Evolutionary conservation across 2,888 invertebrate species (phyloP).

Genomic region (Philaethria dido): DNA sequence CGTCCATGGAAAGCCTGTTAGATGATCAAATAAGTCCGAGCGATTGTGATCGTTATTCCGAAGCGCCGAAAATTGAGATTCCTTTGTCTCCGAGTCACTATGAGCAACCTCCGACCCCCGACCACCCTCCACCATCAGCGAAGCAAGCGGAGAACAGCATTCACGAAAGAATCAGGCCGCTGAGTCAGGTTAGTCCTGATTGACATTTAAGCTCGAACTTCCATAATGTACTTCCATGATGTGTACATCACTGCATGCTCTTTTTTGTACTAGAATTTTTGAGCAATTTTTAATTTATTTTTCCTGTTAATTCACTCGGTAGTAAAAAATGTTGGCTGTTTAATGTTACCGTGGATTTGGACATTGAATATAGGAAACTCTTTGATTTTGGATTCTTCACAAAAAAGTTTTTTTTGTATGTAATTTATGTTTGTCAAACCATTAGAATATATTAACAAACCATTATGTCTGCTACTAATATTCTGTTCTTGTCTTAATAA

Average conservation of each 20-base stretch:
- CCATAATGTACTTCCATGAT: not conserved
- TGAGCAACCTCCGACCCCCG: conserved; percentile 95
- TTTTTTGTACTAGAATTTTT: conserved; percentile 9
- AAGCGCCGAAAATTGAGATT: conserved; percentile 73
- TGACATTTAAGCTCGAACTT: conserved; percentile 31
- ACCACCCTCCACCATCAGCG: conserved; percentile 96
- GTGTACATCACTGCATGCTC: conserved; percentile 17
- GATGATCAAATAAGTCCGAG: conserved; percentile 83
- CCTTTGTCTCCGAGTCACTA: conserved; percentile 96
- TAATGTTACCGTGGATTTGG: not conserved
- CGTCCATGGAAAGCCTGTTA: conserved; percentile 85
- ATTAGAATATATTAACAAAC: not conserved
- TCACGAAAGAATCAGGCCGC: conserved; percentile 93
- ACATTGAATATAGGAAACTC: not conserved
- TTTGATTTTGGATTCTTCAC: not conserved
- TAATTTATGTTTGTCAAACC: too few species aligned
- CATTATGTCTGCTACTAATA: conserved; percentile 5
- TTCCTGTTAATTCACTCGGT: not conserved
- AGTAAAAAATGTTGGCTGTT: not conserved
- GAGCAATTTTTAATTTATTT: not conserved
- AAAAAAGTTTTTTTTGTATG: not conserved
- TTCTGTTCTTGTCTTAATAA: not conserved
- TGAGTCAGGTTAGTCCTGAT: conserved; percentile 92
- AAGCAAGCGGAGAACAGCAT: conserved; percentile 94
- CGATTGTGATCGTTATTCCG: conserved; percentile 74